phyloP scores from a whole-genome alignment of 2,113 vertebrate species.

The Acrocephalus arundinaceus region DNA sequence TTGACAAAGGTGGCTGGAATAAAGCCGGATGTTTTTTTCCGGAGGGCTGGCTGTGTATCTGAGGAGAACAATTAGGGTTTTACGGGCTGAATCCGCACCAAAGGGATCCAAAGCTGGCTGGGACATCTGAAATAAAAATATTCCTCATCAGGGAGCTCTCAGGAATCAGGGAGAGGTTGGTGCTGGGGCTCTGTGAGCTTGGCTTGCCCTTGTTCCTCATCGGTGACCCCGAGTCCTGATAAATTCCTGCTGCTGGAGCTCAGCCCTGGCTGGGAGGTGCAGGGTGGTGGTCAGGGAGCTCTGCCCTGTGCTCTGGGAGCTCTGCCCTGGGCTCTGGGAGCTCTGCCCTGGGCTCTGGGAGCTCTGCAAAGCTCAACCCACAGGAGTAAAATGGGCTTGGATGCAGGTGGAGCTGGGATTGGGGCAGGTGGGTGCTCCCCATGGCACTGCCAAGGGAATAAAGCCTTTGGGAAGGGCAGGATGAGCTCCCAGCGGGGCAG shows the following conservation, averaged over 20 bases:
- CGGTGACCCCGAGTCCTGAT: neutral
- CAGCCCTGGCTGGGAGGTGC: neutral
- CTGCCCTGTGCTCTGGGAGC: neutral
- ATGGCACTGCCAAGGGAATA: neutral
- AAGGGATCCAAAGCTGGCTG: neutral
- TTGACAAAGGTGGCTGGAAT: conserved; percentile 10
- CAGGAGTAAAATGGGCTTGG: accelerated
- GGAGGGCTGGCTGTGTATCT: neutral
- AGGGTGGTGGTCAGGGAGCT: neutral
- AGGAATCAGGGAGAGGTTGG: neutral
- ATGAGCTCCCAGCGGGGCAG: neutral
- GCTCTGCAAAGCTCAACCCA: neutral
- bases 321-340: neutral
- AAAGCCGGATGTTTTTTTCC: neutral
- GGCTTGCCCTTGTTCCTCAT: neutral
- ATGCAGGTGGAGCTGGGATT: neutral
- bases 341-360: neutral
- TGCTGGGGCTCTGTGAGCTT: neutral
- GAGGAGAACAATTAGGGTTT: conserved; percentile 2
- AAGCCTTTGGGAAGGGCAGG: neutral
- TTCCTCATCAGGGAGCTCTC: neutral
- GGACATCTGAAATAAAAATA: neutral
- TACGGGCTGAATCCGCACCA: neutral
- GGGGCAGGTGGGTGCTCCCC: neutral
- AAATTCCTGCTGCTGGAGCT: neutral